These are phyloP conservation scores for Xiphophorus birchmanni DNA, from an alignment of 2,797 vertebrate genomes.

Conservation along the genomic window DNA sequence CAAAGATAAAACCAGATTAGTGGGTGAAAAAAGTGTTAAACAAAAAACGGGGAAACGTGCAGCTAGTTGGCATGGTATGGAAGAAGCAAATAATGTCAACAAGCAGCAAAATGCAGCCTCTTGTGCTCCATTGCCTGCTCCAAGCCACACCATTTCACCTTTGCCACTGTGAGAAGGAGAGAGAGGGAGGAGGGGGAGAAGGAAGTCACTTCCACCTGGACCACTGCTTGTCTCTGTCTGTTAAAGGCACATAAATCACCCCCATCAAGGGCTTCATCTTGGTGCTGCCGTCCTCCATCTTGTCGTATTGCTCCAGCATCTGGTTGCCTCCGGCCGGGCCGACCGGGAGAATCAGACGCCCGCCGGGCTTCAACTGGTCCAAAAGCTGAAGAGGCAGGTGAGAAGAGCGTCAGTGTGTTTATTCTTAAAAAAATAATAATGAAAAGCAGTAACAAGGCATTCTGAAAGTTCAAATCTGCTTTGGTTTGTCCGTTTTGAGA, in stretches of 20 bases:
- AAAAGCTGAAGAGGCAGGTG: constrained; percentile 84
- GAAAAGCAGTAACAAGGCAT: background rate
- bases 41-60: constrained; percentile 60
- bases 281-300: constrained; percentile 97
- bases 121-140: constrained; percentile 85
- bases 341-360: constrained; percentile 96
- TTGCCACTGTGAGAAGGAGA: constrained; percentile 85
- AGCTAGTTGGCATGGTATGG: constrained; percentile 83
- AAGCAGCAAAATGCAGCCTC: constrained; percentile 85
- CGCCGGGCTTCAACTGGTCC: constrained; percentile 98
- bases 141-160: constrained; percentile 97
- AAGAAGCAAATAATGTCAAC: constrained; percentile 84
- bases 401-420: background rate
- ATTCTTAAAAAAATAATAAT: background rate
- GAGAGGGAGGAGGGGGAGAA: constrained; percentile 86
- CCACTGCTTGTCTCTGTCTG: constrained; percentile 99
- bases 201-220: constrained; percentile 99
- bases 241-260: constrained; percentile 99
- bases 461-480: background rate
- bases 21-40: constrained; percentile 31
- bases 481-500: background rate
- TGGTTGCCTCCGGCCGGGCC: constrained; percentile 98
- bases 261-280: constrained; percentile 99
- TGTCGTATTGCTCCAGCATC: constrained; percentile 99
- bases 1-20: constrained; percentile 15